Evolutionary conservation across 1,140 invertebrate species (phyloP).

Genomic region (Sweltsa coloradensis): DNA sequence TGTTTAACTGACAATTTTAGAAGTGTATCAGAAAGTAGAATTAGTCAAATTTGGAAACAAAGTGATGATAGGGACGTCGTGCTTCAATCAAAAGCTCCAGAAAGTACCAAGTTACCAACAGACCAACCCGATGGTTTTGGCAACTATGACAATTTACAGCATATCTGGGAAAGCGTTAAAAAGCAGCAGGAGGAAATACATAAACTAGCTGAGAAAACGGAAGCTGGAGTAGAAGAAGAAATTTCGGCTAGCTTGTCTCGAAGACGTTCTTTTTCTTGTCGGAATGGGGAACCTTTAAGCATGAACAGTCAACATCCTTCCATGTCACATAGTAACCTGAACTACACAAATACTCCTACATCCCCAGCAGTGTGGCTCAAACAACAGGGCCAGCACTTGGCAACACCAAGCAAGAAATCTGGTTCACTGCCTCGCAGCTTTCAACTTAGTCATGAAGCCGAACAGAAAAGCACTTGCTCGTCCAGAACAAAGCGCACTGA

Average conservation of each 20-base stretch:
- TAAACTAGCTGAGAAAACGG: background rate
- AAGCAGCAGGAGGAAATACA: constrained; percentile 10
- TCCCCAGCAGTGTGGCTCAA: constrained; percentile 45
- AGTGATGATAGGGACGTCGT: too few species aligned
- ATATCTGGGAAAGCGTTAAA: constrained; percentile 30
- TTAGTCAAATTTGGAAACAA: too few species aligned
- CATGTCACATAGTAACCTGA: constrained; percentile 1
- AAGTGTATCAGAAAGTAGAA: too few species aligned
- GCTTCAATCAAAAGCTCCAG: too few species aligned
- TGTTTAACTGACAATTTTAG: too few species aligned
- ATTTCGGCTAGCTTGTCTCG: background rate
- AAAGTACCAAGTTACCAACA: background rate
- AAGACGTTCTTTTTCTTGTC: constrained; percentile 1
- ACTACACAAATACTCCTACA: constrained; percentile 26
- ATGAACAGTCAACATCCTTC: background rate
- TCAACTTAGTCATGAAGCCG: constrained; percentile 37
- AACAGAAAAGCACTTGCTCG: background rate
- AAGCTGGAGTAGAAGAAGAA: background rate
- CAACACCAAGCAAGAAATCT: constrained; percentile 42
- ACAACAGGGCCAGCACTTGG: constrained; percentile 40
- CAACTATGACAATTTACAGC: constrained; percentile 35
- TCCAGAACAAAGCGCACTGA: constrained; percentile 5
- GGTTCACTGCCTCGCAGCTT: constrained; percentile 69
- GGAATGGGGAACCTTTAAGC: too few species aligned
- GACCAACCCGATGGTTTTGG: constrained; percentile 14